Base-by-base conservation (phyloP, 2,888 invertebrate genomes). In the Coleophora flavipennella region DNA sequence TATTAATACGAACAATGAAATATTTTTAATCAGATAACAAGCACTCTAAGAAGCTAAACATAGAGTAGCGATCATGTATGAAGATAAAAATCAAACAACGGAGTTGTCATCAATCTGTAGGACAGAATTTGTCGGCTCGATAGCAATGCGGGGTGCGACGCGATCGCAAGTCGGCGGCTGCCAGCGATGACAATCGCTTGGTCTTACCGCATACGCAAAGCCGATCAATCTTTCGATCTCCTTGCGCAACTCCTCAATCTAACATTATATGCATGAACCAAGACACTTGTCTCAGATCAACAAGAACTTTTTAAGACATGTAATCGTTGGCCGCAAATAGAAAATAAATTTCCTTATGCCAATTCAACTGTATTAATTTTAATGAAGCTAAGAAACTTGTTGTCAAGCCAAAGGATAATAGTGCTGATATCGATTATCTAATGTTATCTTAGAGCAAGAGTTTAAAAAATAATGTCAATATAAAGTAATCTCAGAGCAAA, bases 161-260 rank as follows among this genome's bases (percentile, higher is more conserved):
- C 57, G 60, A 62, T 57, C 48, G 49, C 49, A 49, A 46, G 48
- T 44, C 43, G 39, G 43, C 33, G 42, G 39, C 50, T 70, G 74
- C 74, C 75, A 74, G 69, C 59, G 57, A 63, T 67, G 62, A 62
- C 64, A 67, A 67, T 59, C 64, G 59, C 55, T 57, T 62, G 61
- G 68, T 60, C 62, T 65, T 51, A 45, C 60, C 51, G 45, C 60
- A 66, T 67, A 58, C 50, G 55, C 55, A 52, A 51, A 70, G 68
- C 69, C 72, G 69, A 78, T 76, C 73, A 67, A 70, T 75, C 70
- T 66, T 58, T 66, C 55, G 50, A 58, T 66, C 56, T 51, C 48
- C 57, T 73, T 69, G 63, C 59, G 62, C 65, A 68, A 69, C 55
- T 57, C 52, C 62, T 68, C 69, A 60, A 72, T 70, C 60, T 57